phyloP scores from a whole-genome alignment of 2,113 vertebrate genomes.

The Coptodon bakossiorum region DNA sequence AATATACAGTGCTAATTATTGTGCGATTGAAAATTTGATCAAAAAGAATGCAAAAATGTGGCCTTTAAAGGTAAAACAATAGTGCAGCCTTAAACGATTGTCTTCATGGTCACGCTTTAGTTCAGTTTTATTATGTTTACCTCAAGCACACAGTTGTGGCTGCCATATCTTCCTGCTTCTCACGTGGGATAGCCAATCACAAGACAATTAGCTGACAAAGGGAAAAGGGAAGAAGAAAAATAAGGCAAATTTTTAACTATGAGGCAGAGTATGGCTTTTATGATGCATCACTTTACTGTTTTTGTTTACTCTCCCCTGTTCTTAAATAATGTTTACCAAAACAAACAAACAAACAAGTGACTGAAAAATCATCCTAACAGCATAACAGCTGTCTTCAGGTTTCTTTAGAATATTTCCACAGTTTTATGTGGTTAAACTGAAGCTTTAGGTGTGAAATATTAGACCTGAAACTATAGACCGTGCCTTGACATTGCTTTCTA shows the following conservation, averaged over 20 bases:
- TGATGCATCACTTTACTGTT: not conserved
- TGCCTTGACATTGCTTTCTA: not conserved
- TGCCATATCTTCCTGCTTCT: not conserved
- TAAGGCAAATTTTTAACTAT: not conserved
- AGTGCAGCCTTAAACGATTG: not conserved
- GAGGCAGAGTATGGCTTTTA: not conserved
- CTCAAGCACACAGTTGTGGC: not conserved
- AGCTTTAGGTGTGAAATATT: not conserved
- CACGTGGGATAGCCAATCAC: not conserved
- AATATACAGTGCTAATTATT: not conserved
- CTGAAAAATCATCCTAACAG: not conserved
- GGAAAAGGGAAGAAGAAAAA: not conserved
- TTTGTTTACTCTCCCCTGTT: not conserved
- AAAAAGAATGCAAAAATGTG: not conserved
- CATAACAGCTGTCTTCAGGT: not conserved
- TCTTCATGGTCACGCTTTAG: not conserved
- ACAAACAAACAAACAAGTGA: not conserved
- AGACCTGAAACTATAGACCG: not conserved
- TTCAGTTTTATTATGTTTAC: not conserved
- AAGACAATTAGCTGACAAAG: not conserved
- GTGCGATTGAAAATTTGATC: not conserved
- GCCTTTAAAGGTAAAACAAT: not conserved
- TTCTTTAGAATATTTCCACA: not conserved
- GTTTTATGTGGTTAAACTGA: not conserved
- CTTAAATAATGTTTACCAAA: not conserved